Evolutionary conservation across 2,888 invertebrate genomes (phyloP).

Genomic region (Leistus spinibarbis): DNA sequence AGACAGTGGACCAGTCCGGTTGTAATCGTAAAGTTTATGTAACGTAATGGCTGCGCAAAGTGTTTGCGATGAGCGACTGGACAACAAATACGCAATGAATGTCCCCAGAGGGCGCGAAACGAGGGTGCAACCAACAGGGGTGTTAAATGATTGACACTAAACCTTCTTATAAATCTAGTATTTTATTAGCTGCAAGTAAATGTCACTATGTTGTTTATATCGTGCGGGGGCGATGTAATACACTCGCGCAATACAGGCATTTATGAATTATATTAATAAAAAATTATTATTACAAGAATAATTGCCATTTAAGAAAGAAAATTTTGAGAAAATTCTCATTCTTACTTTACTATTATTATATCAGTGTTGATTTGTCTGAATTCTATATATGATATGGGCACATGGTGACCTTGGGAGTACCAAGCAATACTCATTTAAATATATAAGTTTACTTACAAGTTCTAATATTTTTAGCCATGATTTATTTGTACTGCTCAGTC

Average conservation of each 20-base stretch:
- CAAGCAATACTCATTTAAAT: too few species aligned
- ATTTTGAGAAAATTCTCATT: too few species aligned
- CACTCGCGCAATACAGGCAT: neutral
- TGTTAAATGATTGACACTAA: constrained; percentile 30
- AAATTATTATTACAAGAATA: too few species aligned
- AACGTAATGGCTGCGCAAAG: neutral
- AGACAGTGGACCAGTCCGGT: neutral
- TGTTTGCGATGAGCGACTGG: neutral
- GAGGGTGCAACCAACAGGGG: constrained; percentile 5
- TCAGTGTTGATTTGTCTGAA: too few species aligned
- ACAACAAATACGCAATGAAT: constrained; percentile 21
- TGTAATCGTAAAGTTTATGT: neutral
- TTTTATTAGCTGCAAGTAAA: constrained; percentile 19
- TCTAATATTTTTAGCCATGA: too few species aligned
- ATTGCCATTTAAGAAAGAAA: too few species aligned
- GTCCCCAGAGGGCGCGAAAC: constrained; percentile 3
- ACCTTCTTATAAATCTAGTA: constrained; percentile 14
- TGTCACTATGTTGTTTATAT: neutral
- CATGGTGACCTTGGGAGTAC: too few species aligned
- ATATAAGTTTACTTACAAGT: too few species aligned
- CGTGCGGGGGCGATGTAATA: neutral
- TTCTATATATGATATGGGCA: too few species aligned
- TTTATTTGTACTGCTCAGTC: too few species aligned
- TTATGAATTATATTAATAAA: neutral
- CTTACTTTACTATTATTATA: too few species aligned